Evolutionary conservation across 64 coral and sea anemone species (phyloP), one percentile per base, ranked within the genome.

Genomic region (Montipora efflorescens): DNA sequence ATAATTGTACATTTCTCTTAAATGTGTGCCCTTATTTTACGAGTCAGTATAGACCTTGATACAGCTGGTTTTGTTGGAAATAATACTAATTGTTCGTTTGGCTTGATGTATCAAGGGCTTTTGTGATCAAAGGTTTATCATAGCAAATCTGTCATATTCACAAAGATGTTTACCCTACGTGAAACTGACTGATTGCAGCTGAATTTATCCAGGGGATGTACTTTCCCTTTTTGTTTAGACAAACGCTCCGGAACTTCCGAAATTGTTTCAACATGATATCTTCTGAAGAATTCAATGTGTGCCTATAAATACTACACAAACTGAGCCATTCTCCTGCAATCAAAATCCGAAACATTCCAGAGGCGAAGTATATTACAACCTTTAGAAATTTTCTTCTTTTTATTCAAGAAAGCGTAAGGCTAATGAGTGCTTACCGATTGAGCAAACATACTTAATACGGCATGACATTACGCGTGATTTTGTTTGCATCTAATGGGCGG

Each of bases 81-180:
- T n/a, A 8, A 71, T 69, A 21, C 59, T n/a, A 70, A 70, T 70
- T 48, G 61, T 44, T 85, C 8, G 18, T n/a, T 48, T 45, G 46
- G 19, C 48, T 84, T 67, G 22, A 46, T 9, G 21, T 9, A n/a
- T 67, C 4, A 49, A 49, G 59, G 8, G 8, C n/a, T 58, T 81
- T 81, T 20, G 19, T 81, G 19, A 15, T 16, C 61, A 64, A 64
- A 64, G 61, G 11, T 64, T 64, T 14, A 64, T 12, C 8, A 64
- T 11, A 81, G 21, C 79, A 59, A 81, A 50, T 4, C 7, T 85
- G 61, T 48, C 82, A 85, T 85, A 48, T 85, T 12, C 82, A 69
- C 36, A 70, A 85, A 85, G 64, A 21, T 85, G 45, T 85, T 69
- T 85, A 45, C 16, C 67, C 46, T 67, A 11, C 6, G 43, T 48